phyloP scores from a whole-genome alignment of 2,113 vertebrate species.

The Tauraco erythrolophus region DNA sequence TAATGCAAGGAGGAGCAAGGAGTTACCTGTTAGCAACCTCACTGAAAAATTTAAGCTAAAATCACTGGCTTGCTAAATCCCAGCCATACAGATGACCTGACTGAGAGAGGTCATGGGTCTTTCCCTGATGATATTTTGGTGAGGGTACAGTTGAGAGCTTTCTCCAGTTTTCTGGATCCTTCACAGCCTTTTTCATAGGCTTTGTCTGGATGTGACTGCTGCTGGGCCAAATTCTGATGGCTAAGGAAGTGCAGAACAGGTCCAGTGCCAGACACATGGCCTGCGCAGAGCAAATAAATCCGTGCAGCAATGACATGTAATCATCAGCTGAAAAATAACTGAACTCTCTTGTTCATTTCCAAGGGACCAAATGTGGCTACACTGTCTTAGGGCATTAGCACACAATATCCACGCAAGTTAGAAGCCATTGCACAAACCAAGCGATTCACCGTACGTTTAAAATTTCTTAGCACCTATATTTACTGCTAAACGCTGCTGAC shows the following conservation, averaged over 20 bases:
- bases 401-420: not conserved
- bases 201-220: constrained; percentile 5
- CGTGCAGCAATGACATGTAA: not conserved
- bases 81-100: not conserved
- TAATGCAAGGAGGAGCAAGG: not conserved
- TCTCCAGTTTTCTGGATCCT: constrained; percentile 15
- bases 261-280: not conserved
- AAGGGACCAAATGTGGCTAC: not conserved
- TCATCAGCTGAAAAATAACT: constrained; percentile 53
- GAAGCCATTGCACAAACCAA: not conserved
- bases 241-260: not conserved
- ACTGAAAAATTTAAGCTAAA: not conserved
- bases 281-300: not conserved
- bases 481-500: constrained; percentile 18
- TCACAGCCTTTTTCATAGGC: not conserved
- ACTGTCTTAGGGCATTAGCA: constrained; percentile 20
- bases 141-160: not conserved
- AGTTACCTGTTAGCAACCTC: not conserved
- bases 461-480: constrained; percentile 1
- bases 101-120: not conserved
- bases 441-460: not conserved
- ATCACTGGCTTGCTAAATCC: not conserved
- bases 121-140: not conserved
- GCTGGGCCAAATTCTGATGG: not conserved
- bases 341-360: constrained; percentile 11